These are phyloP conservation scores for Serripes groenlandicus DNA, from an alignment of 2,888 invertebrate genomes.

Conservation along the genomic window DNA sequence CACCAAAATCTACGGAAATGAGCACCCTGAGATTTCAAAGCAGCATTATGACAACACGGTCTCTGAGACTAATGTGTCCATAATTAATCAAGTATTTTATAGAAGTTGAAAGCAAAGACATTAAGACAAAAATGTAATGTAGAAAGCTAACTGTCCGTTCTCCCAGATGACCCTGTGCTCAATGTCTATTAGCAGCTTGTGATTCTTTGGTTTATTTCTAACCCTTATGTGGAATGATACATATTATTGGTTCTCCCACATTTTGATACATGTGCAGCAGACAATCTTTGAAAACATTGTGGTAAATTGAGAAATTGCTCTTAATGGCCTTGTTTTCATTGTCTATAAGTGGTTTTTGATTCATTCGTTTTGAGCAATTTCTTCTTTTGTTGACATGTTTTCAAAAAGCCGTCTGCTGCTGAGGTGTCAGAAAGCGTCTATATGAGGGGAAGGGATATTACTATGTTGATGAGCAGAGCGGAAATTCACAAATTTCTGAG, in stretches of 20 bases:
- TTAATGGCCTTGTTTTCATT: too few relatives aligned
- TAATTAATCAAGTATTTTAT: conserved; percentile 71
- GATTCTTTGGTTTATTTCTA: conserved; percentile 42
- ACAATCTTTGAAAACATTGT: too few relatives aligned
- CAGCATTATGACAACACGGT: conserved; percentile 61
- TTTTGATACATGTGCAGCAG: too few relatives aligned
- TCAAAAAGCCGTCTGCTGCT: too few relatives aligned
- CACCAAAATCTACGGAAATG: conserved; percentile 63
- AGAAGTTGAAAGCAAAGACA: conserved; percentile 62
- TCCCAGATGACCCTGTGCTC: conserved; percentile 54
- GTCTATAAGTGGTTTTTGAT: too few relatives aligned
- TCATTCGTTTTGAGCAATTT: too few relatives aligned
- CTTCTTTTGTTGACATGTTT: too few relatives aligned
- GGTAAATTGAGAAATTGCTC: too few relatives aligned
- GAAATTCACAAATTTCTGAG: conserved; percentile 20
- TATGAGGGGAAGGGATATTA: too few relatives aligned
- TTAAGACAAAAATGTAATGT: conserved; percentile 55
- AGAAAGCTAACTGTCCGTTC: conserved; percentile 37
- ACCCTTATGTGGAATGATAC: too few relatives aligned
- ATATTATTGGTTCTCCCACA: too few relatives aligned
- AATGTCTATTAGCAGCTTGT: conserved; percentile 53
- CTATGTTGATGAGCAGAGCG: neutral
- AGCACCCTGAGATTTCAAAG: conserved; percentile 41
- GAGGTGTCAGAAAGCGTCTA: too few relatives aligned
- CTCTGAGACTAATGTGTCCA: conserved; percentile 61